Percentiles rank a stretch among this genome's conserved stretches.
These are phyloP conservation scores for Gasteruption jaculator DNA, from an alignment of 2,888 invertebrate genomes.

Conservation along the genomic window DNA sequence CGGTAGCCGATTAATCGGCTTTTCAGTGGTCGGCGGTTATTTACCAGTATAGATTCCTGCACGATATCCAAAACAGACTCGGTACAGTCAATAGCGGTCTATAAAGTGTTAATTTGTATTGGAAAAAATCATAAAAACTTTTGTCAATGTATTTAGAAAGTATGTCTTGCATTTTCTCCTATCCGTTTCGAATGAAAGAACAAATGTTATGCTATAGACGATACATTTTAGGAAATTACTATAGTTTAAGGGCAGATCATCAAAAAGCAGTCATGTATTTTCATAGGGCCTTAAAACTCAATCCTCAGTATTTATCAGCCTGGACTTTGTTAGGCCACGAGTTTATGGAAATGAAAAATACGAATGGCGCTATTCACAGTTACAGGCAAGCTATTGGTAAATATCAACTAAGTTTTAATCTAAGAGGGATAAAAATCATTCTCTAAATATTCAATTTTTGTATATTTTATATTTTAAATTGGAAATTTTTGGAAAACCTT, in stretches of 20 bases:
- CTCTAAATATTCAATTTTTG: constrained; percentile 9
- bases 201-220: constrained; percentile 2
- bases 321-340: constrained; percentile 99
- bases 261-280: constrained; percentile 98
- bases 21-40: too few species aligned
- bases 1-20: too few species aligned
- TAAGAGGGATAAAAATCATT: constrained; percentile 2
- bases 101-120: neutral
- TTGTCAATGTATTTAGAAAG: neutral
- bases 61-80: too few species aligned
- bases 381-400: constrained; percentile 94
- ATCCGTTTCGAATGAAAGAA: neutral
- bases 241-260: constrained; percentile 91
- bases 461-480: constrained; percentile 9
- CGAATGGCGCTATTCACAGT: constrained; percentile 97
- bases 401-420: constrained; percentile 20
- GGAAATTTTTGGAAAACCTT: constrained; percentile 10
- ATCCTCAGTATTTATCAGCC: constrained; percentile 90
- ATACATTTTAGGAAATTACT: constrained; percentile 78
- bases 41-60: too few species aligned
- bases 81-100: too few species aligned
- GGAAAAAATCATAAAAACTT: neutral
- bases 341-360: constrained; percentile 98
- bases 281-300: constrained; percentile 87
- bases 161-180: neutral